Percentiles rank a stretch among this genome's conserved stretches.
These are phyloP conservation scores for Leucosticte australis DNA, from an alignment of 2,113 vertebrate genomes.

Conservation along the genomic window DNA sequence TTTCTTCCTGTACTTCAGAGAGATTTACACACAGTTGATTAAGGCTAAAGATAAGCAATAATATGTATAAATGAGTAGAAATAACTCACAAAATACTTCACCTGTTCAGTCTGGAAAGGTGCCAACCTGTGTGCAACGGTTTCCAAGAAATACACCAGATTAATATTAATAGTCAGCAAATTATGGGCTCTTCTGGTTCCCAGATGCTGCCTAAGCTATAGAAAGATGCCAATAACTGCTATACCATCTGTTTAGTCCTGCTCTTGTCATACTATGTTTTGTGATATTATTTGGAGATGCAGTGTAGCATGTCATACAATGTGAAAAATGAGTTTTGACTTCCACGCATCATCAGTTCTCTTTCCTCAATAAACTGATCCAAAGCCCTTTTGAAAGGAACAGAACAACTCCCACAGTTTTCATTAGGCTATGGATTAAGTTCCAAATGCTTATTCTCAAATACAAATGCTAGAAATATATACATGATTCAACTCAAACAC, in stretches of 20 bases:
- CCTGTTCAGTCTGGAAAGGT: not conserved
- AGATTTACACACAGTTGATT: not conserved
- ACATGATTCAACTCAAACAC: not conserved
- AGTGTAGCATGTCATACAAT: not conserved
- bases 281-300: constrained; percentile 38
- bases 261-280: constrained; percentile 52
- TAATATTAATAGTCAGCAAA: constrained; percentile 39
- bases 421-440: not conserved
- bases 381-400: not conserved
- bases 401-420: not conserved
- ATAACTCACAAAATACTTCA: not conserved
- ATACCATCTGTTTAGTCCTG: constrained; percentile 50
- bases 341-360: not conserved
- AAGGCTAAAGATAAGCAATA: not conserved
- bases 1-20: not conserved
- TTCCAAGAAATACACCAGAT: constrained; percentile 22
- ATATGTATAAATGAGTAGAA: not conserved
- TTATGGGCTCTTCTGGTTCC: not conserved
- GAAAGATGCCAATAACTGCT: constrained; percentile 7
- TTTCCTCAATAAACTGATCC: not conserved
- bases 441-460: constrained; percentile 21
- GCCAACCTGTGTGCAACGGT: not conserved
- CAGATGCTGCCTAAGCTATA: constrained; percentile 42
- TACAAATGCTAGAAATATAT: not conserved
- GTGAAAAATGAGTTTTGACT: not conserved